Conservation (phyloP, 2,113 vertebrate species). For the Alligator mississippiensis region DNA sequence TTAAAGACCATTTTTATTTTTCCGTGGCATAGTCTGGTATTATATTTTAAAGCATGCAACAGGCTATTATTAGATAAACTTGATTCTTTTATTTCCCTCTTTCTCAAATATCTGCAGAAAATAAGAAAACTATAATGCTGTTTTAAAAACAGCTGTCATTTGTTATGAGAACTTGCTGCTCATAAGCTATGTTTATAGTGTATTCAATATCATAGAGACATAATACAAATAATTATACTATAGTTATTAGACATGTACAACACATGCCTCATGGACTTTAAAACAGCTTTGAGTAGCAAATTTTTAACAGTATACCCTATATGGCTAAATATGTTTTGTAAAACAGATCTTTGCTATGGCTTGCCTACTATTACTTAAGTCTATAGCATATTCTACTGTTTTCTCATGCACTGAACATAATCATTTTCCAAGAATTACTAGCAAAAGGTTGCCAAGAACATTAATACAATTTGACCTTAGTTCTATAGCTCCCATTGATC, state of each 20-base stretch:
- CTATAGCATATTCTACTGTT: not conserved
- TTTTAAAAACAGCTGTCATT: conserved; percentile 64
- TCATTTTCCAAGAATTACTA: no score
- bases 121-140: conserved; percentile 67
- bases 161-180: conserved; percentile 60
- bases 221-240: conserved; percentile 55
- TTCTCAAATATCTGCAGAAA: conserved; percentile 54
- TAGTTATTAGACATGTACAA: conserved; percentile 65
- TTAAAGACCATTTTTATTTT: conserved; percentile 51
- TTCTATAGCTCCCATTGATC: conserved; percentile 39
- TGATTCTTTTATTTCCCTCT: conserved; percentile 42
- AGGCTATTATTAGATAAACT: conserved; percentile 43
- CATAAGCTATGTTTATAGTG: conserved; percentile 56
- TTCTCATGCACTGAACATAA: not conserved
- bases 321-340: not conserved
- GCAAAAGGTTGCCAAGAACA: not conserved
- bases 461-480: conserved; percentile 30
- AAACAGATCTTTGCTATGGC: conserved; percentile 1
- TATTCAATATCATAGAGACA: conserved; percentile 50
- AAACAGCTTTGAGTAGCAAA: conserved; percentile 20
- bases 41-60: conserved; percentile 58
- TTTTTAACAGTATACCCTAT: not conserved
- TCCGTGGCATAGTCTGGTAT: conserved; percentile 42
- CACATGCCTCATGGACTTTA: conserved; percentile 61
- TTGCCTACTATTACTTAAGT: not conserved